Evolutionary conservation across 2,888 invertebrate species (phyloP).

Genomic region (Ectemnius lituratus): DNA sequence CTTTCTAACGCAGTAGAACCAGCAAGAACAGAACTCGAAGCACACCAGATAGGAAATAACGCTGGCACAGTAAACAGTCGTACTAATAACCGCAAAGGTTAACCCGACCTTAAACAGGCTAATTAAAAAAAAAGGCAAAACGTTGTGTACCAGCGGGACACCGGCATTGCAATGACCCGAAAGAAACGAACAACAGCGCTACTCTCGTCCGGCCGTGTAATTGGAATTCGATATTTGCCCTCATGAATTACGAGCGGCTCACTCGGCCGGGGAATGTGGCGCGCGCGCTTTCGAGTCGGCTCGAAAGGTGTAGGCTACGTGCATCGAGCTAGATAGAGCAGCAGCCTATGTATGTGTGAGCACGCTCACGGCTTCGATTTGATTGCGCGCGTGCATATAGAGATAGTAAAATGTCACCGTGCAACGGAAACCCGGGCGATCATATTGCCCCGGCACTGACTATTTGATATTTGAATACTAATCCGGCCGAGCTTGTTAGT

Average conservation of each 20-base stretch:
- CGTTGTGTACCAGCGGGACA: background rate
- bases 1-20: too few relatives aligned
- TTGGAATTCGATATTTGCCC: slow-evolving; percentile 4
- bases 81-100: too few relatives aligned
- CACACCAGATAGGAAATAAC: too few relatives aligned
- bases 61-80: too few relatives aligned
- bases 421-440: background rate
- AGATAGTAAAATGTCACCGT: background rate
- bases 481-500: background rate
- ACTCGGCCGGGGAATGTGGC: too few relatives aligned
- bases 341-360: background rate
- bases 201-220: background rate
- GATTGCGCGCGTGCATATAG: background rate
- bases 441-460: background rate
- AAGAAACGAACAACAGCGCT: background rate
- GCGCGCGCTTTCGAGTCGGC: too few relatives aligned
- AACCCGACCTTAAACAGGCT: too few relatives aligned
- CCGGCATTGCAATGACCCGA: background rate
- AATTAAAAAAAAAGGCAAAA: too few relatives aligned
- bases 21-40: too few relatives aligned
- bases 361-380: background rate
- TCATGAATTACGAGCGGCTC: slow-evolving; percentile 1
- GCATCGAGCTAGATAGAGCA: background rate
- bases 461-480: slow-evolving; percentile 6
- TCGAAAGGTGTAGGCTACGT: too few relatives aligned